Evolutionary conservation across 2,797 vertebrate genomes (phyloP), one percentile per base, ranked within the genome.

Genomic region (Spinus pinus): DNA sequence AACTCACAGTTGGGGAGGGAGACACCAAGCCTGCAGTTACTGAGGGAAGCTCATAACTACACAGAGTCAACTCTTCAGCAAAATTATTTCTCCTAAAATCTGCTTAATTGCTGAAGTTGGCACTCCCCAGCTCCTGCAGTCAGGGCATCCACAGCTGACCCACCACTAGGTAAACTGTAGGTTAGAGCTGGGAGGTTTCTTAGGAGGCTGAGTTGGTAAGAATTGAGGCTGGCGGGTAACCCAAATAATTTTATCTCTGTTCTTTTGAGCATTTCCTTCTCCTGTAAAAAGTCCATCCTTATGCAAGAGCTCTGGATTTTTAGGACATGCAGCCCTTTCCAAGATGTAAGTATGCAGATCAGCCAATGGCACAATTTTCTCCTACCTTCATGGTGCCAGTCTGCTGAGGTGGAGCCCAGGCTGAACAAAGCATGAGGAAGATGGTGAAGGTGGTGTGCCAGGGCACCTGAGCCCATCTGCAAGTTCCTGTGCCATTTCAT

Each of bases 1-100:
- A 96, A 97, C 94, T 95, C 94, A 94, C 94, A 94, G 87, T 95
- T 17, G 25, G 91, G 89, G 91, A 91, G 85, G 95, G 87, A 96
- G 90, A 94, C 89, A 94, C 95, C 14, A 19, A 94, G 95, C 82
- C 85, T 88, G 94, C 81, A 94, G 87, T 94, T 94, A 79, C 46
- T 67, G 69, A 86, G 71, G 51, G 67, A 93, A 73, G 51, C 56
- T 95, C 39, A 0, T 88, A 81, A 90, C 95, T 75, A 93, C 75
- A 81, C 51, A 80, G 66, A 90, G 80, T 74, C 93, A 91, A 96
- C 64, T 90, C 87, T 91, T 77, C 62, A 79, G 95, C 77, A 94
- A 88, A 94, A 94, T 86, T 72, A 77, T 84, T 94, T 95, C 44
- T 86, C 50, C 47, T 62, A 91, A 94, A 96, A 90, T 88, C 73